Evolutionary conservation across 2,888 invertebrate species (phyloP), one percentile per base, ranked within the genome.

Genomic region (Strigamia crassipes): DNA sequence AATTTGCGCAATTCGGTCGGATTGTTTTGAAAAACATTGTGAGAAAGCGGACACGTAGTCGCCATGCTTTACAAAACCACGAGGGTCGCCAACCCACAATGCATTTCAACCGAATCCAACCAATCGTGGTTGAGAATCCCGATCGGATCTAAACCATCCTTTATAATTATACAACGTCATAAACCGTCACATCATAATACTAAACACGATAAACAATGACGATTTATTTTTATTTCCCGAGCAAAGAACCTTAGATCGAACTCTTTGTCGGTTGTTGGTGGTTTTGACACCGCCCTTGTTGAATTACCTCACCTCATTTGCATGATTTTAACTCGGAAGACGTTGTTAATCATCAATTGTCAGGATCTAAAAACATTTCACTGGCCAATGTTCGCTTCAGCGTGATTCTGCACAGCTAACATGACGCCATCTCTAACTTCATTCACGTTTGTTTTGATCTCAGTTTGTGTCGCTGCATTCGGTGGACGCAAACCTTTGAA

Each of bases 21-120:
- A 38, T 81, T 61, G 34, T 81, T 81, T 81, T 66, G 27, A 66
- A 66, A 81, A 23, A 81, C 81, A 38, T 66, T 73, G 66, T 81
- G 81, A 10, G n/a, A 18, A 23, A 34, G 21, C 38, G 79, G 12
- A 21, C 23, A 27, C 42, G 18, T 77, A 31, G 31, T 77, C 78
- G 78, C 31, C 38, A 77, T 77, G 38, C 23, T 77, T 27, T 15
- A 31, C n/a, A 6, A 4, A 4, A 5, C 9, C 56, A 56, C 56
- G 56, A 56, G 56, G 56, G 6, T 18, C n/a, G n/a, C 13, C 13
- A 46, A 46, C 46, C 46, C 46, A 46, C 46, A 13, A 46, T 46
- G 4, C 46, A 46, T 18, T 56, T 21, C 56, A 15, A 46, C 4
- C 46, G 15, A 46, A n/a, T 12, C 21, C 56, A 18, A 56, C 56